phyloP scores from a whole-genome alignment of 2,797 vertebrate genomes.

The Heterohyrax brucei region DNA sequence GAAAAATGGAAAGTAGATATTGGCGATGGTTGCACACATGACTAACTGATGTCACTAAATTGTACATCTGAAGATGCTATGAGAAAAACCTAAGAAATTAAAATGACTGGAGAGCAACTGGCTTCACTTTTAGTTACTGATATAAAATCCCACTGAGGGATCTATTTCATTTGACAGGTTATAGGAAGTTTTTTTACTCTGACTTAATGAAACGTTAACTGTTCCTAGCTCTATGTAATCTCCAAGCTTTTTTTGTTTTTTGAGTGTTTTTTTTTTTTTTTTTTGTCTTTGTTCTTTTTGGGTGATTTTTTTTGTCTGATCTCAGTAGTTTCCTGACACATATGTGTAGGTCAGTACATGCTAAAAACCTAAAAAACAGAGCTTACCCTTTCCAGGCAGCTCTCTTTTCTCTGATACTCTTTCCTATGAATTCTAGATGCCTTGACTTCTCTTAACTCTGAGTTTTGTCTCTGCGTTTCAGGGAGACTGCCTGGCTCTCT shows the following conservation, averaged over 20 bases:
- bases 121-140: background rate
- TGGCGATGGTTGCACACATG: too few relatives aligned
- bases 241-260: too few relatives aligned
- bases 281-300: constrained; percentile 13
- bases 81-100: too few relatives aligned
- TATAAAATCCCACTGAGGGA: background rate
- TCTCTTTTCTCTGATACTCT: background rate
- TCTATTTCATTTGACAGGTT: background rate
- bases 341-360: background rate
- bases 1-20: too few relatives aligned
- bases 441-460: background rate
- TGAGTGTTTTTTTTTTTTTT: too few relatives aligned
- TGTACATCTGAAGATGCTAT: too few relatives aligned
- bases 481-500: background rate
- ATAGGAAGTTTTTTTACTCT: background rate
- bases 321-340: background rate
- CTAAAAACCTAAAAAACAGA: background rate
- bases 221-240: background rate
- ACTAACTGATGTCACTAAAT: too few relatives aligned
- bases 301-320: background rate
- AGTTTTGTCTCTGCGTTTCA: background rate
- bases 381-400: background rate
- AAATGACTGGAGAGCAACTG: too few relatives aligned
- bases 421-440: background rate
- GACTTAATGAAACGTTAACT: background rate